Conservation (phyloP, 2,797 vertebrate genomes). For the Holocentrus rufus region DNA sequence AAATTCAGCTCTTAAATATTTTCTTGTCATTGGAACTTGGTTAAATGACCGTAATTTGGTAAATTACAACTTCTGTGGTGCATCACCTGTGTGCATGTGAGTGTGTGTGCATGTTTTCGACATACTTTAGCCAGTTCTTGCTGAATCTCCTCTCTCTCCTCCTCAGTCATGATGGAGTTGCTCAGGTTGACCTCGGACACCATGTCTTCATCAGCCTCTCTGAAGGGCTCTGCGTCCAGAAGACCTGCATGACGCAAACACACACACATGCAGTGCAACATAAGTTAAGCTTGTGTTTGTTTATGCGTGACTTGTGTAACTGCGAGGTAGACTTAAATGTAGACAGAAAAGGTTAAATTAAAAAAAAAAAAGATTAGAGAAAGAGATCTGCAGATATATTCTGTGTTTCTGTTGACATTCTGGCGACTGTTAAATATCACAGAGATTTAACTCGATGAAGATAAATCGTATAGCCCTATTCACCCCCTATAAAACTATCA, state of each 20-base stretch:
- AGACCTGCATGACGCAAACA: slow-evolving; percentile 79
- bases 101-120: neutral
- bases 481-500: too few species aligned
- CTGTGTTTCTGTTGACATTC: too few species aligned
- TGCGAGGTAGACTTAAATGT: neutral
- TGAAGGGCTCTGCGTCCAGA: slow-evolving; percentile 87
- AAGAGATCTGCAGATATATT: too few species aligned
- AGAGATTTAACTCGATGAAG: too few species aligned
- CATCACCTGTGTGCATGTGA: neutral
- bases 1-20: too few species aligned
- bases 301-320: neutral
- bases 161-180: slow-evolving; percentile 86
- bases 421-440: too few species aligned
- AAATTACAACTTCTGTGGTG: too few species aligned
- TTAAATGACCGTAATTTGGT: too few species aligned
- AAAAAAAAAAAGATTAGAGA: too few species aligned
- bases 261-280: slow-evolving; percentile 1
- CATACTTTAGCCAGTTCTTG: slow-evolving; percentile 89
- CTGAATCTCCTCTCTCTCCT: slow-evolving; percentile 92
- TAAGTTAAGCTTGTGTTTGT: neutral
- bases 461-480: too few species aligned
- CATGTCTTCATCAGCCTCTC: slow-evolving; percentile 88
- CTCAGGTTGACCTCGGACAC: slow-evolving; percentile 86
- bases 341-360: neutral
- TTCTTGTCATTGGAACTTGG: too few species aligned